Percentiles rank a stretch among this genome's conserved stretches.
These are phyloP conservation scores for Habropoda laboriosa DNA, from an alignment of 1,140 invertebrate species.

Conservation along the genomic window DNA sequence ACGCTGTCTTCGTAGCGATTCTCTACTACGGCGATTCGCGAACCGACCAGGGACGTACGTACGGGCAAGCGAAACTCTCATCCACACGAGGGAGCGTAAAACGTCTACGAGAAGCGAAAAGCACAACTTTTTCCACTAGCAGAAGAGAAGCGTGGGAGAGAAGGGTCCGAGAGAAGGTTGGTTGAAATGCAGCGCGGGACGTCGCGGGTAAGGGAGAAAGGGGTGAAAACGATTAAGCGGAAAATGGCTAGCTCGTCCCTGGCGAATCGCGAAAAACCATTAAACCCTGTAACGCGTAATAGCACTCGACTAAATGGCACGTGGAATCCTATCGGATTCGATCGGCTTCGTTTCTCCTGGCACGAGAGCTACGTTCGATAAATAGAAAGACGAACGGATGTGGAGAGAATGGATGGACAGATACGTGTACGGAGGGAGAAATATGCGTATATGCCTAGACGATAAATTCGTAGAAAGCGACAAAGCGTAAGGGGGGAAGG, in stretches of 20 bases:
- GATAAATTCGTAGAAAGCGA: neutral
- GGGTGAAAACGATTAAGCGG: neutral
- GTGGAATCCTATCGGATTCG: slow-evolving; percentile 40
- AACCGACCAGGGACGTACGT: neutral
- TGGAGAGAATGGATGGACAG: neutral
- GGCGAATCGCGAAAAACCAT: slow-evolving; percentile 46
- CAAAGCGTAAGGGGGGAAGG: neutral
- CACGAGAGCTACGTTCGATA: neutral
- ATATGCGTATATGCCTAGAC: neutral
- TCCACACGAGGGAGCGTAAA: no score
- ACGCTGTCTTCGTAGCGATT: neutral
- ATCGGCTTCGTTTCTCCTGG: slow-evolving; percentile 5
- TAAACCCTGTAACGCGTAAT: slow-evolving; percentile 64
- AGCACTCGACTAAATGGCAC: slow-evolving; percentile 47
- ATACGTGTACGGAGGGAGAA: neutral
- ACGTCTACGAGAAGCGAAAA: no score
- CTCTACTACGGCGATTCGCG: slow-evolving; percentile 1
- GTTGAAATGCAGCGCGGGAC: neutral
- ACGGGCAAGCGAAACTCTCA: neutral
- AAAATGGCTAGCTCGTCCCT: neutral
- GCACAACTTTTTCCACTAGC: no score
- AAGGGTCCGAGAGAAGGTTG: no score
- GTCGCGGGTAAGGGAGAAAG: neutral
- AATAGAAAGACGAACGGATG: neutral
- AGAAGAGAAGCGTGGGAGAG: no score